Percentiles rank a stretch among this genome's conserved stretches.
phyloP scores from a whole-genome alignment of 2,888 invertebrate species.

The Fabriciana adippe region DNA sequence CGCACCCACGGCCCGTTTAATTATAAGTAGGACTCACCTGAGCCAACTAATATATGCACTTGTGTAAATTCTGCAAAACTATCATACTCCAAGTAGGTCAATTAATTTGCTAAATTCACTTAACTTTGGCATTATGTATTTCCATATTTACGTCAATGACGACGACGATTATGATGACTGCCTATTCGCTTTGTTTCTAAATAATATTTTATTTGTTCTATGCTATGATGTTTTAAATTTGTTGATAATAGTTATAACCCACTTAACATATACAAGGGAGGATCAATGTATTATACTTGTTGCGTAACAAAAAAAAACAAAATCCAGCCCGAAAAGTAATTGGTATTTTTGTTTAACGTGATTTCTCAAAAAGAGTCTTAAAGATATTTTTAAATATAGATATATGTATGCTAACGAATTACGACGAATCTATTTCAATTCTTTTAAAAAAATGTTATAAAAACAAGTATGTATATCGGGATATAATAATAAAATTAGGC shows the following conservation, averaged over 20 bases:
- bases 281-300: background rate
- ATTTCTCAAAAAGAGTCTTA: too few relatives aligned
- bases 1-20: slow-evolving; percentile 20
- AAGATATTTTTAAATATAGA: too few relatives aligned
- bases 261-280: background rate
- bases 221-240: slow-evolving; percentile 16
- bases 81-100: slow-evolving; percentile 12
- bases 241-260: background rate
- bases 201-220: slow-evolving; percentile 19
- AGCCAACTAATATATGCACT: slow-evolving; percentile 27
- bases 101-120: slow-evolving; percentile 12
- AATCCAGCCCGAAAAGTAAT: background rate
- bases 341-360: too few relatives aligned
- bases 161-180: slow-evolving; percentile 13
- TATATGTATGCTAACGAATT: too few relatives aligned
- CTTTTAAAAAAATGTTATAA: background rate
- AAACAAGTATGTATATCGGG: background rate
- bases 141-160: slow-evolving; percentile 18
- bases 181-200: too few relatives aligned
- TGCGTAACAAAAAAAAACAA: background rate
- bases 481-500: too few relatives aligned
- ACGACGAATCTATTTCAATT: background rate
- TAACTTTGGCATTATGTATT: slow-evolving; percentile 15
- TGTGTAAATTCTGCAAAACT: slow-evolving; percentile 23
- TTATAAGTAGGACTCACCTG: slow-evolving; percentile 36